Percentiles rank a stretch among this genome's conserved stretches.
Evolutionary conservation across 1,140 invertebrate genomes (phyloP).

Genomic region (Aphelenchoides besseyi): DNA sequence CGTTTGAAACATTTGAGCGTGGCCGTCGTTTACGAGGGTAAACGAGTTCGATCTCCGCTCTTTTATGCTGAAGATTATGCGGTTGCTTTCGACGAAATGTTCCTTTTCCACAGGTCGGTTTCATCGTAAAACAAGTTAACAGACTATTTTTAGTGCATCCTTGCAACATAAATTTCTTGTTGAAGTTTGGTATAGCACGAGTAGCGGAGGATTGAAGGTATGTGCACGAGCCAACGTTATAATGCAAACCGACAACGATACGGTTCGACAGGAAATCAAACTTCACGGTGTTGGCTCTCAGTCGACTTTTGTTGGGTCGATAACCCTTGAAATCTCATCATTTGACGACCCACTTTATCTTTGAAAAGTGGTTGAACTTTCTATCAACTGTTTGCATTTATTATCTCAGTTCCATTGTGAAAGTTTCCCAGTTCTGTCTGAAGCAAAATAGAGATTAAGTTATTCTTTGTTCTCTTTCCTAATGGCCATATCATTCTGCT

Average conservation of each 20-base stretch:
- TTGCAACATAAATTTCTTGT: conserved; percentile 10
- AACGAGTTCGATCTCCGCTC: conserved; percentile 7
- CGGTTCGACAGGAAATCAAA: conserved; percentile 35
- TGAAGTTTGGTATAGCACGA: conserved; percentile 19
- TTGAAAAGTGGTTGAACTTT: conserved; percentile 36
- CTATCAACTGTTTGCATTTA: too few species aligned
- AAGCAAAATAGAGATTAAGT: conserved; percentile 22
- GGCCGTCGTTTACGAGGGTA: not conserved
- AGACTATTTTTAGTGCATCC: conserved; percentile 10
- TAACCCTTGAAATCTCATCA: conserved; percentile 38
- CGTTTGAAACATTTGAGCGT: conserved; percentile 5
- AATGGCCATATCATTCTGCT: not conserved
- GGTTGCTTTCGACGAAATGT: conserved; percentile 37
- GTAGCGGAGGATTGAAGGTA: conserved; percentile 31
- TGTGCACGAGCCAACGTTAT: conserved; percentile 21
- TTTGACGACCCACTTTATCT: conserved; percentile 56
- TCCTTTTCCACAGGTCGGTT: conserved; percentile 44
- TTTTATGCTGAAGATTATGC: conserved; percentile 16
- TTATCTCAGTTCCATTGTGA: too few species aligned
- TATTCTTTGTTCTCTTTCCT: conserved; percentile 13
- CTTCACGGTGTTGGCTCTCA: conserved; percentile 13
- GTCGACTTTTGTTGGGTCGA: conserved; percentile 25
- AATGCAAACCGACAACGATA: conserved; percentile 42
- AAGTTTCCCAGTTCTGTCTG: not conserved
- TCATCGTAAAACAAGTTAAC: too few species aligned